Percentiles rank a stretch among this genome's conserved stretches.
phyloP scores from a whole-genome alignment of 1,140 invertebrate species.

The Brachionus paranguensis region DNA sequence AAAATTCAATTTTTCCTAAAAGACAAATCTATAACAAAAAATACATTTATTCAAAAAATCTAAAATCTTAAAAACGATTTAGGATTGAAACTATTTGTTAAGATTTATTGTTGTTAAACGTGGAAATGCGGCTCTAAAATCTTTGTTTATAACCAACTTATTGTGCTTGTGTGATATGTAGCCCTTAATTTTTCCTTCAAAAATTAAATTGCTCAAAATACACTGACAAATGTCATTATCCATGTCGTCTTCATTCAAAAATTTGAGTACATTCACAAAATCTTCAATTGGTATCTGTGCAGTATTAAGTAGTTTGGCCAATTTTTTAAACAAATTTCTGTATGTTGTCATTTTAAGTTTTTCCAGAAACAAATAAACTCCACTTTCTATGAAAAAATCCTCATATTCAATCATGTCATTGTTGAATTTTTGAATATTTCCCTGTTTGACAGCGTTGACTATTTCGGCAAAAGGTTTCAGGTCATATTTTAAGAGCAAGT shows the following conservation, averaged over 20 bases:
- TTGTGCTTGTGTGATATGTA: slow-evolving; percentile 95
- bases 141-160: slow-evolving; percentile 90
- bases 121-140: slow-evolving; percentile 80
- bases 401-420: slow-evolving; percentile 77
- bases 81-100: background rate
- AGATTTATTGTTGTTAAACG: slow-evolving; percentile 47
- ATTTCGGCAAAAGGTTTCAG: slow-evolving; percentile 82
- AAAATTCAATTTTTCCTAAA: background rate
- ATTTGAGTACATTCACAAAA: slow-evolving; percentile 72
- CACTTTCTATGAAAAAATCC: slow-evolving; percentile 83
- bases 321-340: slow-evolving; percentile 91
- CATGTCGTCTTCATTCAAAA: slow-evolving; percentile 68
- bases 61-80: background rate
- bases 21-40: background rate
- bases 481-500: slow-evolving; percentile 78
- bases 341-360: slow-evolving; percentile 91
- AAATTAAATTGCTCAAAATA: slow-evolving; percentile 90
- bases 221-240: slow-evolving; percentile 89
- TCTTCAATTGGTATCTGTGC: slow-evolving; percentile 82
- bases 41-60: background rate
- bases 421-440: slow-evolving; percentile 77
- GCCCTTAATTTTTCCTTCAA: slow-evolving; percentile 74
- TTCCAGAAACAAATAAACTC: slow-evolving; percentile 92
- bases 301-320: slow-evolving; percentile 68
- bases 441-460: slow-evolving; percentile 75